Evolutionary conservation across 2,888 invertebrate genomes (phyloP), one percentile per base, ranked within the genome.

Genomic region (Scrobipalpa atriplicella): DNA sequence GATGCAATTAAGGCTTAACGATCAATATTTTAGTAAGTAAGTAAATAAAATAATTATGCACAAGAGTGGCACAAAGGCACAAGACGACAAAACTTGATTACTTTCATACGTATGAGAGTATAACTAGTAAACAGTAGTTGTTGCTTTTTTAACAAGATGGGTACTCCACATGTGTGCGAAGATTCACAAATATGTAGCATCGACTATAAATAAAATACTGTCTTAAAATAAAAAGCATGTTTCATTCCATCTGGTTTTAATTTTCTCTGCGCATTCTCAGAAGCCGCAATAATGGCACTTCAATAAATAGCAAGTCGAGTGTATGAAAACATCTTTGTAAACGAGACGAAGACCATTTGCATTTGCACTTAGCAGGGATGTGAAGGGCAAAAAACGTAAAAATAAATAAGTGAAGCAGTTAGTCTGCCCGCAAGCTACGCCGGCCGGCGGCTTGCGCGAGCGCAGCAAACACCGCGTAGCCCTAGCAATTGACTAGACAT

Each of bases 281-380:
- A 82, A 83, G 68, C 72, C 74, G 72, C 72, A 79, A 81, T 80
- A 82, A 80, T 82, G 77, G 71, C 77, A 78, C 77, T 79, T 81
- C 75, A 83, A 84, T 85, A 84, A 85, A 86, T 78, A 82, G 77
- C 73, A 81, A 78, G 83, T 79, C 73, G 78, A 80, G 80, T 82
- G 78, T 77, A 85, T 86, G 84, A 86, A 87, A 89, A 85, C 87
- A 79, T 85, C 83, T 86, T 84, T 86, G 86, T 85, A 85, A 87
- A 87, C 83, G 84, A 88, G 85, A 86, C 81, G 83, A 83, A 83
- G 82, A 82, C 81, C 85, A 86, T 89, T 89, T 87, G 86, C 85
- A 85, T 87, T 80, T 85, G 86, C 86, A 89, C 86, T 89, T 86
- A 87, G 84, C 83, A 75, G 75, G 77, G 83, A 85, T 82, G 81